Conservation (phyloP, 2,113 vertebrate genomes). For the Sardina pilchardus region DNA sequence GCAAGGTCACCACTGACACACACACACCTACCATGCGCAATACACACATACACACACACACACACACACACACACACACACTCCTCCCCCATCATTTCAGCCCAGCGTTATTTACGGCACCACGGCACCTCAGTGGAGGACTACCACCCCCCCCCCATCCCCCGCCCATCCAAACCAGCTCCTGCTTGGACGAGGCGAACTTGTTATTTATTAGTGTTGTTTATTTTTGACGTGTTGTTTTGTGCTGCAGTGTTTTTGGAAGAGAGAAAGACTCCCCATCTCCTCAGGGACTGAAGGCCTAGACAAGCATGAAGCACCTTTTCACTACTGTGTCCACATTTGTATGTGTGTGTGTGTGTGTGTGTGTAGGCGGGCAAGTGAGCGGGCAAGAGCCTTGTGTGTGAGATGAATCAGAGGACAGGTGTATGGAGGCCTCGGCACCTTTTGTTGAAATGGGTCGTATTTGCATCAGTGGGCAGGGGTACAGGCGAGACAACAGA, state of each 20-base stretch:
- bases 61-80: no score
- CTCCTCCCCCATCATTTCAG: background rate
- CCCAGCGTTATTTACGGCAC: background rate
- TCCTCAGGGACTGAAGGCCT: no score
- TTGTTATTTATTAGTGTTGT: background rate
- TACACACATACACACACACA: no score
- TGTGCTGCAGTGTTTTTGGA: background rate
- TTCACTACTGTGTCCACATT: background rate
- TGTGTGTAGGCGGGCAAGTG: no score
- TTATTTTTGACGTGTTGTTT: background rate
- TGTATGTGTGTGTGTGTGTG: no score
- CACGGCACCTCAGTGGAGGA: background rate
- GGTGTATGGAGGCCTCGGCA: conserved; percentile 30
- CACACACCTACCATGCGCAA: no score
- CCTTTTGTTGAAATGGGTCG: conserved; percentile 35
- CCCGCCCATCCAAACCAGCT: background rate
- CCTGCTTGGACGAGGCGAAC: no score
- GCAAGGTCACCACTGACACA: background rate
- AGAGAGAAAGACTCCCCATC: background rate
- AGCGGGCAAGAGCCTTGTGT: background rate
- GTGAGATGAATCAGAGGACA: conserved; percentile 26
- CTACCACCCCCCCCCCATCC: no score
- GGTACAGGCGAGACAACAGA: background rate
- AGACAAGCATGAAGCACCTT: background rate
- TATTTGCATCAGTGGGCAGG: conserved; percentile 43